Evolutionary conservation across 1,140 invertebrate genomes (phyloP), one percentile per base, ranked within the genome.

Genomic region (Ruditapes philippinarum): DNA sequence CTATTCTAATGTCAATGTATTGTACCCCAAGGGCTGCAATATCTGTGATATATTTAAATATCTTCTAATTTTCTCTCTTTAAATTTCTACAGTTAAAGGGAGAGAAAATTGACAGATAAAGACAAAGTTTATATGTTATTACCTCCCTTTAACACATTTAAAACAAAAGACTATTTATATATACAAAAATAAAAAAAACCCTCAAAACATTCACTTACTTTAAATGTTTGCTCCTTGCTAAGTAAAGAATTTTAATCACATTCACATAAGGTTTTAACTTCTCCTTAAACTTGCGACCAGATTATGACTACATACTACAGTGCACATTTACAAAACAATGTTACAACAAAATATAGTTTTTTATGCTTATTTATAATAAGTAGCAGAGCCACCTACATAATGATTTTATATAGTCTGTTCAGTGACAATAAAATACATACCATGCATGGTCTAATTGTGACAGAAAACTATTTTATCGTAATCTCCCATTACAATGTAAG

Each of bases 401-500:
- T 36, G 65, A 19, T 70, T 70, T 65, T 19, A 38, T 36, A 70
- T 38, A 31, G 17, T 36, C 25, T n/a, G n/a, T 7, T 2, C 65
- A 17, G 33, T 19, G 65, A 70, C 65, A 22, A 70, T 38, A 22
- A 17, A 2, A 28, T 7, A 19, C 25, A 25, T 28, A 31, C 65
- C 38, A 38, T 17, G 33, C 65, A 70, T 70, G 33, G 65, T 70
- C 65, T 17, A 70, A 70, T 38, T 70, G 65, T 40, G 33, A 70
- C 65, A 70, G 33, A 38, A 70, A 38, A 38, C 36, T 70, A 70
- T 70, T 14, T 38, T 70, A 70, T 70, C 33, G 25, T 70, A 38
- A 70, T 70, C 65, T 70, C 65, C 38, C 22, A 36, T 36, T 70
- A 70, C 65, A 70, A 70, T 70, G 28, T 12, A 40, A 38, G 33